Evolutionary conservation across 2,113 vertebrate genomes (phyloP).

Genomic region (Scalopus aquaticus): DNA sequence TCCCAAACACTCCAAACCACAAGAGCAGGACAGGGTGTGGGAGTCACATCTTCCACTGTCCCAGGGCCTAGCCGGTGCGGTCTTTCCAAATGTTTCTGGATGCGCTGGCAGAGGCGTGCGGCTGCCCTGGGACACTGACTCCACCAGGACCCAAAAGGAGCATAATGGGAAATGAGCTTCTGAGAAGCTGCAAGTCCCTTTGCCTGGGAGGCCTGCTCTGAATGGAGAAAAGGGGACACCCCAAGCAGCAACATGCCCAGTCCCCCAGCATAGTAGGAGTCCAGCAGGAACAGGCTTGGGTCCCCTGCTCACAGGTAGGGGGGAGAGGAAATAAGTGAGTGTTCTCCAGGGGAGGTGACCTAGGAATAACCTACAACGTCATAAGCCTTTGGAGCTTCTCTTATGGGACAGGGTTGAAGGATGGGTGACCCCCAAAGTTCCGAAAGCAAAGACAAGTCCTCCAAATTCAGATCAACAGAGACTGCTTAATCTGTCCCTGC

Average conservation of each 20-base stretch:
- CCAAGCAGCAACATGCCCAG: background rate
- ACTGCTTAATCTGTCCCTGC: background rate
- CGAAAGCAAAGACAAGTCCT: background rate
- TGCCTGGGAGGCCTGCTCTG: background rate
- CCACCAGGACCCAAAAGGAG: background rate
- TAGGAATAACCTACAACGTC: background rate
- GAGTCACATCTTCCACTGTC: background rate
- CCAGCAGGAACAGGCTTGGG: background rate
- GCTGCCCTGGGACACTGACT: background rate
- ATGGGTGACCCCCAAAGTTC: background rate
- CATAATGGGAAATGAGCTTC: background rate
- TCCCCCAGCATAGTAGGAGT: too few relatives aligned
- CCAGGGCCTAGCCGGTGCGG: background rate
- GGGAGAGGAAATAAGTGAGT: background rate
- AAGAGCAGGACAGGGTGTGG: background rate
- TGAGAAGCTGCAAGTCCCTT: background rate
- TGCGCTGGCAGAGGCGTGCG: background rate
- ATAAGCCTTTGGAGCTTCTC: background rate
- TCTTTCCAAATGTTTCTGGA: background rate
- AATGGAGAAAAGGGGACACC: background rate
- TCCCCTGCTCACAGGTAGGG: background rate
- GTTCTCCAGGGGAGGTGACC: background rate
- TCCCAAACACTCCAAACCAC: background rate
- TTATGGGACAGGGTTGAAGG: background rate
- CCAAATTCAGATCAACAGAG: background rate